phyloP scores from a whole-genome alignment of 2,797 vertebrate genomes.

The Pseudochirops corinnae region DNA sequence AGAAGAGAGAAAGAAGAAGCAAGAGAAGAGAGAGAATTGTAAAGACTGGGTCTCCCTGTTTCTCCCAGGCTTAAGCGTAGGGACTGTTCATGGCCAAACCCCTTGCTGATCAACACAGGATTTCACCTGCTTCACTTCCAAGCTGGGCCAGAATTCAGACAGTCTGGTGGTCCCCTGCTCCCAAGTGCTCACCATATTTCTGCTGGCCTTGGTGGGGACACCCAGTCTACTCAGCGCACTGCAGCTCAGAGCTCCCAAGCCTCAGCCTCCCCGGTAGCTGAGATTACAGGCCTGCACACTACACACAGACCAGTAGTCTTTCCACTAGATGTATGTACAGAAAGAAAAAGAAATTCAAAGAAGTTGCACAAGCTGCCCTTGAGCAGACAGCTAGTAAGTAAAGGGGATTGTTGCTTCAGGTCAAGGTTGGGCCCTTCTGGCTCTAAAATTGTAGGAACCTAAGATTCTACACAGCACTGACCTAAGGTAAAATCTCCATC shows the following conservation, averaged over 20 bases:
- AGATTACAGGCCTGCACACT: not conserved
- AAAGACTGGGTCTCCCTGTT: not conserved
- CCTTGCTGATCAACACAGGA: no score
- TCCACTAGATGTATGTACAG: not conserved
- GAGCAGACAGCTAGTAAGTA: not conserved
- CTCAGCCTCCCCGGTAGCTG: not conserved
- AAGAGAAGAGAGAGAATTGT: not conserved
- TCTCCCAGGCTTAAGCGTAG: no score
- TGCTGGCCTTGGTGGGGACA: not conserved
- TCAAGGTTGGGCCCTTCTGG: not conserved
- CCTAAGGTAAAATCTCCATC: not conserved
- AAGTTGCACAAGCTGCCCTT: not conserved
- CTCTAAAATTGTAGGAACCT: not conserved
- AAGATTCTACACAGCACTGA: not conserved
- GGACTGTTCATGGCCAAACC: no score
- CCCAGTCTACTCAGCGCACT: no score
- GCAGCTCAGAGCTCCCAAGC: no score
- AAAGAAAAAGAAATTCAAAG: not conserved
- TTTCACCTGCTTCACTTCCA: not conserved
- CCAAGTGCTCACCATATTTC: not conserved
- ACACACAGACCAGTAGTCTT: not conserved
- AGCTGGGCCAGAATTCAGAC: not conserved
- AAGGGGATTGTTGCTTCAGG: not conserved
- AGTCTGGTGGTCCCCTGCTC: not conserved
- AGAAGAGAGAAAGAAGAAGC: not conserved